phyloP scores from a whole-genome alignment of 2,113 vertebrate genomes.

The Cottus gobio region DNA sequence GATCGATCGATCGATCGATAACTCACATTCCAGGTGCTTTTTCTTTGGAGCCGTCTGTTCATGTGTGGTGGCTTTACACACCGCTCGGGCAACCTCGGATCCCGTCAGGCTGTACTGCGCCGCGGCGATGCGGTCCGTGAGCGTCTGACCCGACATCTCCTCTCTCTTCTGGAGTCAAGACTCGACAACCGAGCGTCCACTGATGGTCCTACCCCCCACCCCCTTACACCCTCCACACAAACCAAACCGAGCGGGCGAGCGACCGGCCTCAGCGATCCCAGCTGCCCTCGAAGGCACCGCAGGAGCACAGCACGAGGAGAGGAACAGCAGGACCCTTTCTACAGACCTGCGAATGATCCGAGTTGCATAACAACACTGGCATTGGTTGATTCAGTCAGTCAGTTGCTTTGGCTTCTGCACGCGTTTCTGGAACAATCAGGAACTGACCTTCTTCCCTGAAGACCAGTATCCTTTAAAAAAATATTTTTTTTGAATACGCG shows the following conservation, averaged over 20 bases:
- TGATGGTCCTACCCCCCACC: slow-evolving; percentile 60
- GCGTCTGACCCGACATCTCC: slow-evolving; percentile 99
- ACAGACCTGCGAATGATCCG: not conserved
- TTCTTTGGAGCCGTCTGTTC: slow-evolving; percentile 99
- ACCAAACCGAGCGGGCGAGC: slow-evolving; percentile 22
- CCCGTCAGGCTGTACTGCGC: slow-evolving; percentile 99
- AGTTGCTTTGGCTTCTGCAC: slow-evolving; percentile 13
- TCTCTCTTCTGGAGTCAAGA: slow-evolving; percentile 57
- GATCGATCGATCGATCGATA: slow-evolving; percentile 12
- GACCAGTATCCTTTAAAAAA: slow-evolving; percentile 7
- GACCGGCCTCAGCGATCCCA: slow-evolving; percentile 53
- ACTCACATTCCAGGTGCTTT: slow-evolving; percentile 99
- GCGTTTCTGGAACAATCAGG: slow-evolving; percentile 42
- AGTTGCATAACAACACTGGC: slow-evolving; percentile 54
- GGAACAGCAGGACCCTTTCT: slow-evolving; percentile 20
- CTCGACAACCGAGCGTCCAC: slow-evolving; percentile 60
- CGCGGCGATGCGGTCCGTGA: slow-evolving; percentile 99
- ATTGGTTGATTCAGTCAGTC: slow-evolving; percentile 26
- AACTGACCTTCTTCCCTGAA: slow-evolving; percentile 26
- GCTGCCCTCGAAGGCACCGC: slow-evolving; percentile 36
- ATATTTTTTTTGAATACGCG: not conserved
- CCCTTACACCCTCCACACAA: slow-evolving; percentile 48
- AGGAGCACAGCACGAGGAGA: not conserved
- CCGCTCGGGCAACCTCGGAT: slow-evolving; percentile 94
- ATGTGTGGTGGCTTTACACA: slow-evolving; percentile 98